phyloP scores from a whole-genome alignment of 1,140 invertebrate genomes.

The Magallana ariakensis region DNA sequence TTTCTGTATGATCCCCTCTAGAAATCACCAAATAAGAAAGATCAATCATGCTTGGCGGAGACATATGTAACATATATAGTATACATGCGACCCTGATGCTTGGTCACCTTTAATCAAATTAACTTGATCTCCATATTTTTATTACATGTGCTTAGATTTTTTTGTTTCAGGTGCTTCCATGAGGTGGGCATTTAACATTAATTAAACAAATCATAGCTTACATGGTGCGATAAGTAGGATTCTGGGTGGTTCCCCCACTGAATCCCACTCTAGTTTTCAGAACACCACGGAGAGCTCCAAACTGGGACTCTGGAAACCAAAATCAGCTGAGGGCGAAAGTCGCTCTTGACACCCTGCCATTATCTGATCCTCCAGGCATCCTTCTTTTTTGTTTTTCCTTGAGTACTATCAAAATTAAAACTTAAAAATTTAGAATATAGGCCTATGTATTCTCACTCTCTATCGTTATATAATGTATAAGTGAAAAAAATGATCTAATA shows the following conservation, averaged over 20 bases:
- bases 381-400: neutral
- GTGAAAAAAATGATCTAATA: no score
- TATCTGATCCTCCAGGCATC: conserved; percentile 43
- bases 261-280: conserved; percentile 96
- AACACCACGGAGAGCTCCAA: conserved; percentile 91
- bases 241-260: conserved; percentile 89
- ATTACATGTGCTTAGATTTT: no score
- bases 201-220: conserved; percentile 78
- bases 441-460: no score
- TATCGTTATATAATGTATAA: no score
- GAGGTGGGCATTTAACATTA: no score
- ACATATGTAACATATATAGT: neutral
- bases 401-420: neutral
- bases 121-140: no score
- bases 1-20: conserved; percentile 96
- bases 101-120: no score
- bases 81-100: neutral
- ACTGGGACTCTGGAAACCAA: conserved; percentile 96
- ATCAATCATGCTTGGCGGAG: no score
- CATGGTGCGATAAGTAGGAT: conserved; percentile 93
- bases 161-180: no score
- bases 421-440: no score
- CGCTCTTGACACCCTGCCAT: conserved; percentile 80
- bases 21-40: no score
- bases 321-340: conserved; percentile 98